Evolutionary conservation across 2,797 vertebrate genomes (phyloP).

Genomic region (Pampus argenteus): DNA sequence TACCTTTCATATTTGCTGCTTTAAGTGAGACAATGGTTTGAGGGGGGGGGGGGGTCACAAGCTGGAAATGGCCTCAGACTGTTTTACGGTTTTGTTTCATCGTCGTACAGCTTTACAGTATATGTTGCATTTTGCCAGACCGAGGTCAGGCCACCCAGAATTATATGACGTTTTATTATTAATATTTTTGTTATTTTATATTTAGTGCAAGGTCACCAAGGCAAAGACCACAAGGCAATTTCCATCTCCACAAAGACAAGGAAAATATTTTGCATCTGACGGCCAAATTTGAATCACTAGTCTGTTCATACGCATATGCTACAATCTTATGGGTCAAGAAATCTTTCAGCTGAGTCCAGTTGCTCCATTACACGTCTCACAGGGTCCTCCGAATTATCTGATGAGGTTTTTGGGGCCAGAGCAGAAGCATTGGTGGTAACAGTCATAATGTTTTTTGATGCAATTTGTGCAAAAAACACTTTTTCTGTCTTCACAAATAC

Average conservation of each 20-base stretch:
- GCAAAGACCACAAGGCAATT: slow-evolving; percentile 39
- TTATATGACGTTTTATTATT: slow-evolving; percentile 17
- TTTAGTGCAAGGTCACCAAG: slow-evolving; percentile 22
- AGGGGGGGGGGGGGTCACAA: background rate
- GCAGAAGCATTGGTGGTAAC: slow-evolving; percentile 65
- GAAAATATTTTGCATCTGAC: slow-evolving; percentile 31
- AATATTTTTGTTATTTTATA: slow-evolving; percentile 31
- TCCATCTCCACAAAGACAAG: slow-evolving; percentile 41
- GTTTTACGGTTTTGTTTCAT: slow-evolving; percentile 13
- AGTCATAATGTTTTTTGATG: slow-evolving; percentile 40
- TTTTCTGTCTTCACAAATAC: slow-evolving; percentile 61
- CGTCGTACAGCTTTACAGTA: background rate
- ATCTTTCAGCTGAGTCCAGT: slow-evolving; percentile 42
- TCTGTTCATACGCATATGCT: slow-evolving; percentile 6
- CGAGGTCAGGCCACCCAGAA: slow-evolving; percentile 34
- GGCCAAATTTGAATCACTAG: slow-evolving; percentile 26
- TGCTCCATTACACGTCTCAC: slow-evolving; percentile 55
- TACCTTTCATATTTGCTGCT: slow-evolving; percentile 41
- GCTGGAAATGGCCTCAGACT: slow-evolving; percentile 15
- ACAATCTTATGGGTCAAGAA: slow-evolving; percentile 6
- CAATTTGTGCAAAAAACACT: slow-evolving; percentile 32
- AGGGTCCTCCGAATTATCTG: slow-evolving; percentile 39
- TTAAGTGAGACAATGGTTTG: background rate
- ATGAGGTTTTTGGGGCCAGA: slow-evolving; percentile 70
- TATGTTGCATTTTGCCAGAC: slow-evolving; percentile 19